Conservation (phyloP, 2,888 invertebrate species). For the Melinaea menophilus region DNA sequence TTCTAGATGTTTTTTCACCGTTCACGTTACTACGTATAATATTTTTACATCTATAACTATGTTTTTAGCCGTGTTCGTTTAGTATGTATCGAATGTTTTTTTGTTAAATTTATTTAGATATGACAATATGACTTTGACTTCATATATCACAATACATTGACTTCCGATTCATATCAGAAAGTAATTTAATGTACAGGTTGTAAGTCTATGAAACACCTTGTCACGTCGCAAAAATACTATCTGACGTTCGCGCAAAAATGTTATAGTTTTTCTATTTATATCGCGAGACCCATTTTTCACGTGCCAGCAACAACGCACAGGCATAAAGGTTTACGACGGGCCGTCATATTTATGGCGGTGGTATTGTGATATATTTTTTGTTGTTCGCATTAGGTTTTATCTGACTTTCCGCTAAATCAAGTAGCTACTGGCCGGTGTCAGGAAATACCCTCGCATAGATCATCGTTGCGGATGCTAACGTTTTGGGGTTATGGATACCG, state of each 20-base stretch:
- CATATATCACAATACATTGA: background rate
- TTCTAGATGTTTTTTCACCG: too few species aligned
- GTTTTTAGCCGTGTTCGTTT: too few species aligned
- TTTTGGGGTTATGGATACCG: conserved; percentile 71
- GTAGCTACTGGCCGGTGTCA: conserved; percentile 78
- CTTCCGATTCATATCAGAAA: background rate
- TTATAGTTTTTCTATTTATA: conserved; percentile 53
- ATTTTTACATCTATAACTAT: too few species aligned
- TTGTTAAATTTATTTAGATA: too few species aligned
- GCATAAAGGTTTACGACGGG: conserved; percentile 77
- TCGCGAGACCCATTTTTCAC: conserved; percentile 72
- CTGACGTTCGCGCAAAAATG: conserved; percentile 36
- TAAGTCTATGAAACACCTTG: conserved; percentile 25
- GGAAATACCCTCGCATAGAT: conserved; percentile 75
- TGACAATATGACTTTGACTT: background rate
- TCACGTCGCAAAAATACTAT: conserved; percentile 31
- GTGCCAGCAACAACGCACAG: conserved; percentile 70
- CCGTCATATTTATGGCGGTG: conserved; percentile 75
- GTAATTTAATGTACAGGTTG: conserved; percentile 3
- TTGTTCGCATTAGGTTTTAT: conserved; percentile 78
- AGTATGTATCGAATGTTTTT: too few species aligned
- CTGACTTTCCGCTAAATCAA: conserved; percentile 78
- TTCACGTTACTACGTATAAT: too few species aligned
- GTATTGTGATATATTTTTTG: conserved; percentile 77
- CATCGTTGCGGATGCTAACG: conserved; percentile 67